A percentile compares a stretch with the other conserved stretches of the same genome.
phyloP scores from a whole-genome alignment of 1,140 invertebrate genomes.

The Bradynema listronoti region DNA sequence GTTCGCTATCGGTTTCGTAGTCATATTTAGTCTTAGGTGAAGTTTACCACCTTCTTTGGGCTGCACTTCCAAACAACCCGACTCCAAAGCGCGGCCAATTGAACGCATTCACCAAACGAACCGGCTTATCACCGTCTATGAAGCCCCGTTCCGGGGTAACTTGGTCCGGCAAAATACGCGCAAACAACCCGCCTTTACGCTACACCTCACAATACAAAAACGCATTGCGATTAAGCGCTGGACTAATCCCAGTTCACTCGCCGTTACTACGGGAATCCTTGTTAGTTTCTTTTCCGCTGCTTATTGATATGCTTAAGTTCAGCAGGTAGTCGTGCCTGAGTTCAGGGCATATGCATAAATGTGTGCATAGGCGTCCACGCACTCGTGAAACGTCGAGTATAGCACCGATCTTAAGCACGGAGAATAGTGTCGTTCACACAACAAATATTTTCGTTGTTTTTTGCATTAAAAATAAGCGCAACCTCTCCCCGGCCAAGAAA shows the following conservation, averaged over 20 bases:
- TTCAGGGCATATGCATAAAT: constrained; percentile 59
- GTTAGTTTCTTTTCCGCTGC: constrained; percentile 86
- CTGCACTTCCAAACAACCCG: constrained; percentile 78
- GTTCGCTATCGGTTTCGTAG: constrained; percentile 77
- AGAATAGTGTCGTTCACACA: not conserved
- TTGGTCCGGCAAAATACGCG: no score
- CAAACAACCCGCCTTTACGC: constrained; percentile 67
- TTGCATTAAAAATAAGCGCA: no score
- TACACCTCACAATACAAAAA: constrained; percentile 64
- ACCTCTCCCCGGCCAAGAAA: not conserved
- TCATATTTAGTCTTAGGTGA: constrained; percentile 78
- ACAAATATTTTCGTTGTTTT: constrained; percentile 1
- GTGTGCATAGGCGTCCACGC: not conserved
- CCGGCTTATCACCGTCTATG: no score
- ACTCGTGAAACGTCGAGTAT: not conserved
- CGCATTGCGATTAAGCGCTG: constrained; percentile 65
- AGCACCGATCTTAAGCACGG: not conserved
- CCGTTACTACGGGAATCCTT: constrained; percentile 77
- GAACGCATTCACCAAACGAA: no score
- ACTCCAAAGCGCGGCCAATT: no score
- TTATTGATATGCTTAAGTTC: constrained; percentile 82
- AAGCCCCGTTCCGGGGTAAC: no score
- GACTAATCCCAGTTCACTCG: constrained; percentile 75
- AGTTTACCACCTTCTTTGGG: constrained; percentile 75
- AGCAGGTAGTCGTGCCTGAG: constrained; percentile 70